Evolutionary conservation across 2,797 vertebrate genomes (phyloP).

Genomic region (Enteromius fasciolatus): DNA sequence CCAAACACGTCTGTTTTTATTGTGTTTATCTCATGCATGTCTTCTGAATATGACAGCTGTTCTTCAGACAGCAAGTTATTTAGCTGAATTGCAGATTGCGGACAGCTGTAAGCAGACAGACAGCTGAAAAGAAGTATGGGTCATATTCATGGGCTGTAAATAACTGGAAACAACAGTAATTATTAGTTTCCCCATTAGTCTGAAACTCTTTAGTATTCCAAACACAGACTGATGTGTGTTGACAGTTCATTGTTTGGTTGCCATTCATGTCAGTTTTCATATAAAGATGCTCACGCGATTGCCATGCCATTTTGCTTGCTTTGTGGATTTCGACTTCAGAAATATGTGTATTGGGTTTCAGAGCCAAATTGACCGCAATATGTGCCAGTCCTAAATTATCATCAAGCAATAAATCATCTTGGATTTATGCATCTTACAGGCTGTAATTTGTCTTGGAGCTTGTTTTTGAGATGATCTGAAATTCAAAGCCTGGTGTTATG

Average conservation of each 20-base stretch:
- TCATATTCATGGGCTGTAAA: constrained; percentile 24
- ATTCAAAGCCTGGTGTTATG: constrained; percentile 14
- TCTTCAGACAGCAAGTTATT: constrained; percentile 3
- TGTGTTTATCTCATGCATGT: background rate
- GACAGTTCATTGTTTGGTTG: background rate
- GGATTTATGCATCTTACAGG: constrained; percentile 16
- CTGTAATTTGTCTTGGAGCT: constrained; percentile 11
- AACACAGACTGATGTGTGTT: background rate
- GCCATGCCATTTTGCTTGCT: background rate
- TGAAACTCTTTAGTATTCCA: background rate
- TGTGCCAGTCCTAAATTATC: constrained; percentile 34
- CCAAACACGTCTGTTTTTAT: background rate
- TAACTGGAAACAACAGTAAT: constrained; percentile 31
- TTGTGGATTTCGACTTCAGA: background rate
- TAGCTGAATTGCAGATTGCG: constrained; percentile 16
- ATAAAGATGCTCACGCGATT: background rate
- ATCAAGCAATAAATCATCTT: constrained; percentile 7
- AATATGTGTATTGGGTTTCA: background rate
- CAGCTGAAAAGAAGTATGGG: constrained; percentile 35
- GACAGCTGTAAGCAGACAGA: constrained; percentile 20
- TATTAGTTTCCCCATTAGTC: constrained; percentile 24
- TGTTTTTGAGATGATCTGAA: constrained; percentile 1
- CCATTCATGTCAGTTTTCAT: background rate
- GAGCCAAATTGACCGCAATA: background rate
- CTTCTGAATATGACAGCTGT: background rate